These are phyloP conservation scores for Mamestra configurata DNA, from an alignment of 1,140 invertebrate genomes.

Conservation along the genomic window DNA sequence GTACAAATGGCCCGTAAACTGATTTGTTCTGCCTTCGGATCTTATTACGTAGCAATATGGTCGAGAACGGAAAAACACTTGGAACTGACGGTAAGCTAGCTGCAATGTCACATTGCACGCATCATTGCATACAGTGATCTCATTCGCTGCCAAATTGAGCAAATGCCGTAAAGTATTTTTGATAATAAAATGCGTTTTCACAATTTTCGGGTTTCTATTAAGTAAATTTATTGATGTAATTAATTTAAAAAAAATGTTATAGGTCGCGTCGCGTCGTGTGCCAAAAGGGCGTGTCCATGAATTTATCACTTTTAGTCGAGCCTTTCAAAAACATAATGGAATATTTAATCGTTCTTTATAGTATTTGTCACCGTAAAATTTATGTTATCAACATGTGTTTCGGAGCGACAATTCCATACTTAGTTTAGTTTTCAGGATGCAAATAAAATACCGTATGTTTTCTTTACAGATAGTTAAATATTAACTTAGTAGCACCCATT, in stretches of 20 bases:
- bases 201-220: background rate
- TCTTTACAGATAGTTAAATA: background rate
- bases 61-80: slow-evolving; percentile 5
- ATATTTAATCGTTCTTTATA: background rate
- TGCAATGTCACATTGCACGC: slow-evolving; percentile 65
- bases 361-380: background rate
- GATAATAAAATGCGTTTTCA: slow-evolving; percentile 27
- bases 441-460: background rate
- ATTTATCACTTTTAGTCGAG: slow-evolving; percentile 23
- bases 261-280: background rate
- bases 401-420: background rate
- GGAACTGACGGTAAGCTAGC: slow-evolving; percentile 36
- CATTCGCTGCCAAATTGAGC: slow-evolving; percentile 57
- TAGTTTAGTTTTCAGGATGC: background rate
- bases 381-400: background rate
- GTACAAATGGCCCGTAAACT: slow-evolving; percentile 24
- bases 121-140: slow-evolving; percentile 60
- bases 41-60: slow-evolving; percentile 42
- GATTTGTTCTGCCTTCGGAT: slow-evolving; percentile 19
- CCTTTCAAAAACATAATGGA: background rate
- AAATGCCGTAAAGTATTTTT: slow-evolving; percentile 36
- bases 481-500: background rate
- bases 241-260: background rate
- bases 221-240: slow-evolving; percentile 7
- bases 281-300: slow-evolving; percentile 31